phyloP scores from a whole-genome alignment of 2,888 invertebrate species.

The Cryptocephalus moraei region DNA sequence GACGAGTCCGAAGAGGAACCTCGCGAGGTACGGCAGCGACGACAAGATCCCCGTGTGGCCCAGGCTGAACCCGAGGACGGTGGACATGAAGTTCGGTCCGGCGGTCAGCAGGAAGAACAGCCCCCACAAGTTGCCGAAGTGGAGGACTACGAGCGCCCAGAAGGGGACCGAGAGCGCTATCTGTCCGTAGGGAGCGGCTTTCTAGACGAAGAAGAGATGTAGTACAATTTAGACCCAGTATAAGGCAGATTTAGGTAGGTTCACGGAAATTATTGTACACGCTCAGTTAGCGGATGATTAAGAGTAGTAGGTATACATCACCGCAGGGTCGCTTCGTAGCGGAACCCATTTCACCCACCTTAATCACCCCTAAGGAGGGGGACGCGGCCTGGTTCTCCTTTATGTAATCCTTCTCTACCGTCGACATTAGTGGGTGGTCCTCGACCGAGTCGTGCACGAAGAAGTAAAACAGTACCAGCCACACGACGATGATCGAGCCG shows the following conservation, averaged over 20 bases:
- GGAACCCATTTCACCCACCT: too few relatives aligned
- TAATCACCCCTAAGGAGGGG: too few relatives aligned
- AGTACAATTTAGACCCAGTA: background rate
- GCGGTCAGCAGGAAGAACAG: constrained; percentile 65
- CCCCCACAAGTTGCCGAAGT: constrained; percentile 69
- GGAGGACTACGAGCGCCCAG: constrained; percentile 52
- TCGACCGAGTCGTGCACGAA: constrained; percentile 45
- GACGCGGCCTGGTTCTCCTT: constrained; percentile 28
- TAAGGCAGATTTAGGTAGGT: too few relatives aligned
- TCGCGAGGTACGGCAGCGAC: constrained; percentile 18
- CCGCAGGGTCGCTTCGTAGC: too few relatives aligned
- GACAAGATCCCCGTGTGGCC: constrained; percentile 11
- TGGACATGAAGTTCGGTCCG: constrained; percentile 64
- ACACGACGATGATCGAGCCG: constrained; percentile 33
- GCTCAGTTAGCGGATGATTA: too few relatives aligned
- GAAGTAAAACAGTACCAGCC: constrained; percentile 37
- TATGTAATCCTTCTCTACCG: constrained; percentile 41
- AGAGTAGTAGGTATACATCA: too few relatives aligned
- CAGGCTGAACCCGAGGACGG: constrained; percentile 50
- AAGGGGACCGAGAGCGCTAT: constrained; percentile 60
- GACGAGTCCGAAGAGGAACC: constrained; percentile 16
- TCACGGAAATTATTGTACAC: too few relatives aligned
- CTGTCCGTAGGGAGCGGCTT: constrained; percentile 52
- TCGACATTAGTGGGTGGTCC: constrained; percentile 42
- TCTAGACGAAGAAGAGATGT: constrained; percentile 35